A percentile compares a stretch with the other conserved stretches of the same genome.
phyloP scores from a whole-genome alignment of 2,888 invertebrate genomes.

The Carabus problematicus region DNA sequence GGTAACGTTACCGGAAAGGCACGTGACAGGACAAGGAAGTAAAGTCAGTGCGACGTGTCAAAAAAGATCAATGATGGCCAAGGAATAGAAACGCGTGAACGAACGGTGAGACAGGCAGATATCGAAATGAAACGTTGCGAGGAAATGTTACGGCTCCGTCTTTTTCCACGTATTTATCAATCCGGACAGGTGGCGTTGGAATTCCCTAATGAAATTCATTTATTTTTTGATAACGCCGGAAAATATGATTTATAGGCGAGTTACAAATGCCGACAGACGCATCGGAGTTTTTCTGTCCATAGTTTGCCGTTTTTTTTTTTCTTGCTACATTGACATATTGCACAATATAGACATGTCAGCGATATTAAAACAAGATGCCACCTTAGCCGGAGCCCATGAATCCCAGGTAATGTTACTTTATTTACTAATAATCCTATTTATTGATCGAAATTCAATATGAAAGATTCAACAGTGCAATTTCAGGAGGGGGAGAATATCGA shows the following conservation, averaged over 20 bases:
- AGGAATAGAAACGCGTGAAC: slow-evolving; percentile 3
- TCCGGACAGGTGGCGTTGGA: slow-evolving; percentile 32
- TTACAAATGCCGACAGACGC: slow-evolving; percentile 34
- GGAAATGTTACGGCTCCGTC: slow-evolving; percentile 1
- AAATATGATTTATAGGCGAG: slow-evolving; percentile 38
- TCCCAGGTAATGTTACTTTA: too few relatives aligned
- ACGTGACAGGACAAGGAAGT: neutral
- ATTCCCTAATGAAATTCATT: slow-evolving; percentile 42
- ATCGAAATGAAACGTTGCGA: slow-evolving; percentile 9
- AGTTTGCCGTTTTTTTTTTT: neutral
- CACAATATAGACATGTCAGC: too few relatives aligned
- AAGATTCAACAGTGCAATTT: too few relatives aligned
- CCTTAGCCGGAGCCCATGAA: too few relatives aligned
- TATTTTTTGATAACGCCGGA: slow-evolving; percentile 38
- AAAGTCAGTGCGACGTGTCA: slow-evolving; percentile 6
- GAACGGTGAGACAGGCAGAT: neutral
- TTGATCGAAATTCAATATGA: too few relatives aligned
- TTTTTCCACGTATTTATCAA: slow-evolving; percentile 36
- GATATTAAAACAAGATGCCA: too few relatives aligned
- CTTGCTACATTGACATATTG: too few relatives aligned
- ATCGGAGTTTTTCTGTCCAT: slow-evolving; percentile 19
- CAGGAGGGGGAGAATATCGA: too few relatives aligned
- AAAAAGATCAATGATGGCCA: slow-evolving; percentile 20
- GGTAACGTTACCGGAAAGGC: too few relatives aligned
- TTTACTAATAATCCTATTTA: too few relatives aligned